Percentiles rank a stretch among this genome's conserved stretches.
Conservation (phyloP, 2,113 vertebrate genomes). For the Nyctereutes procyonoides region DNA sequence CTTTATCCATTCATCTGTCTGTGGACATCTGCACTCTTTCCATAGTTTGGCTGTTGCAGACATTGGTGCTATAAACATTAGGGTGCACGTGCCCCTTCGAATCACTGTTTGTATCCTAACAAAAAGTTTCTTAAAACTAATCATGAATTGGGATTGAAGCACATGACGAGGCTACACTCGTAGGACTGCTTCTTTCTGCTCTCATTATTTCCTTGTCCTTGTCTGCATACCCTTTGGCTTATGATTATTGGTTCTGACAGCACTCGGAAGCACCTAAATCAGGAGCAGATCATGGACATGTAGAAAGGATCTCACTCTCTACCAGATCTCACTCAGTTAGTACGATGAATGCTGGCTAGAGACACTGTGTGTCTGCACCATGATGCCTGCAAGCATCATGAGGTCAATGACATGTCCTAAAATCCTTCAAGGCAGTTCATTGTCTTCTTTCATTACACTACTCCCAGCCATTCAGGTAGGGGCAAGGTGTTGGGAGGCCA, state of each 20-base stretch:
- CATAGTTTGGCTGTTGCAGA: background rate
- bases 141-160: background rate
- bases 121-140: background rate
- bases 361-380: background rate
- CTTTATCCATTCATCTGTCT: background rate
- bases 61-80: background rate
- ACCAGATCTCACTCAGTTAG: background rate
- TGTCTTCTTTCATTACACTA: constrained; percentile 16
- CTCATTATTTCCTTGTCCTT: background rate
- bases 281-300: background rate
- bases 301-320: background rate
- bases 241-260: background rate
- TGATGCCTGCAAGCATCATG: background rate
- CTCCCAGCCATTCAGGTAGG: background rate
- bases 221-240: background rate
- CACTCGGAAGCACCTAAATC: background rate
- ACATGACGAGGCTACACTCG: background rate
- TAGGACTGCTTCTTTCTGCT: background rate
- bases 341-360: background rate
- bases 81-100: background rate
- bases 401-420: background rate
- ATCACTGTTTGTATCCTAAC: background rate
- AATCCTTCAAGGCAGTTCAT: background rate
- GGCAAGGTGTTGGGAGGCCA: background rate
- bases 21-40: background rate